A percentile compares a stretch with the other conserved stretches of the same genome.
phyloP scores from a whole-genome alignment of 1,140 invertebrate genomes.

The Asbolus verrucosus region DNA sequence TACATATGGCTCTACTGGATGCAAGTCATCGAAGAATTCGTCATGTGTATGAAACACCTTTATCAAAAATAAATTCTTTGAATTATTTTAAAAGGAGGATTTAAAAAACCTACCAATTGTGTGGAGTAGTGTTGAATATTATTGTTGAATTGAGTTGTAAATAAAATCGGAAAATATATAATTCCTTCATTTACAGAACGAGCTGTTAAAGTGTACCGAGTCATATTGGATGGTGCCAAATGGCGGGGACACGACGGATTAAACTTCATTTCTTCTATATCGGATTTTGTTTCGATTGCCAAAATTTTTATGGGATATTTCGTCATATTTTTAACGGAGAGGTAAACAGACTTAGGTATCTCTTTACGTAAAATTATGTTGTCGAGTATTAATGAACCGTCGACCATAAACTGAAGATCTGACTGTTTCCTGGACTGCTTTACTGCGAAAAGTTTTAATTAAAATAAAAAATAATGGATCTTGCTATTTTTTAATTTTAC shows the following conservation, averaged over 20 bases:
- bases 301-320: background rate
- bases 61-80: too few relatives aligned
- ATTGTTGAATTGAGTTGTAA: background rate
- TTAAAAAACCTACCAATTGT: conserved; percentile 1
- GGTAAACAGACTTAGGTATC: background rate
- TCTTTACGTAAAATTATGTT: conserved; percentile 11
- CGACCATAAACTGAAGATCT: background rate
- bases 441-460: too few relatives aligned
- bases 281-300: background rate
- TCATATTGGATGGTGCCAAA: background rate
- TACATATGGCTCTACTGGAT: conserved; percentile 2
- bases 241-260: background rate
- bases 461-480: too few relatives aligned
- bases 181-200: background rate
- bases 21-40: conserved; percentile 12
- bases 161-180: conserved; percentile 6
- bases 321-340: background rate
- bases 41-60: conserved; percentile 15
- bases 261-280: background rate
- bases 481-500: too few relatives aligned
- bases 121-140: background rate
- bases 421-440: background rate
- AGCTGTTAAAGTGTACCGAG: too few relatives aligned
- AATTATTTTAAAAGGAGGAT: too few relatives aligned
- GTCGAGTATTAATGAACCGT: background rate